These are phyloP conservation scores for Lacerta bilineata DNA, from an alignment of 2,797 vertebrate genomes.

Conservation along the genomic window DNA sequence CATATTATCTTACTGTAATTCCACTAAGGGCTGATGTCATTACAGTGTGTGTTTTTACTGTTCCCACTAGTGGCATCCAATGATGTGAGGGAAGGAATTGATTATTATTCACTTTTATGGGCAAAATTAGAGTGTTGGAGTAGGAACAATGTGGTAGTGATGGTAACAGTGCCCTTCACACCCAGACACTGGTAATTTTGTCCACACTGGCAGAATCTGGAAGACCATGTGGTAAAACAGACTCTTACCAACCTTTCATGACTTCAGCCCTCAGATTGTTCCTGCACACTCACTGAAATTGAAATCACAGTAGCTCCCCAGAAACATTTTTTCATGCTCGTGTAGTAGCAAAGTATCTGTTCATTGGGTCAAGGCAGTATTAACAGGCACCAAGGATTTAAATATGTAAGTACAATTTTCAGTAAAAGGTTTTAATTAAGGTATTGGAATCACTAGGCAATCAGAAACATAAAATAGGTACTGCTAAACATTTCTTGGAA, in stretches of 20 bases:
- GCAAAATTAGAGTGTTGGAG: background rate
- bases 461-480: background rate
- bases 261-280: background rate
- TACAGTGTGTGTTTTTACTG: background rate
- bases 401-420: background rate
- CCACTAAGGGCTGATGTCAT: background rate
- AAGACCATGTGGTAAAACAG: too few relatives aligned
- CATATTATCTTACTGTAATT: background rate
- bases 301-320: background rate
- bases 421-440: background rate
- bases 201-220: background rate
- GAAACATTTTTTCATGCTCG: background rate
- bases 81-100: background rate
- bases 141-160: background rate
- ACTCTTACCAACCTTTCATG: too few relatives aligned
- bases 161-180: background rate
- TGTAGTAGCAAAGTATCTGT: background rate
- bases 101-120: background rate
- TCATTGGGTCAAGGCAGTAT: background rate
- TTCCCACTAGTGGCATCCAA: background rate
- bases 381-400: background rate
- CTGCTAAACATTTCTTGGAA: background rate
- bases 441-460: background rate
- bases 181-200: background rate
- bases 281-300: background rate